Conservation (phyloP, 2,888 invertebrate genomes). For the Nemurella pictetii region DNA sequence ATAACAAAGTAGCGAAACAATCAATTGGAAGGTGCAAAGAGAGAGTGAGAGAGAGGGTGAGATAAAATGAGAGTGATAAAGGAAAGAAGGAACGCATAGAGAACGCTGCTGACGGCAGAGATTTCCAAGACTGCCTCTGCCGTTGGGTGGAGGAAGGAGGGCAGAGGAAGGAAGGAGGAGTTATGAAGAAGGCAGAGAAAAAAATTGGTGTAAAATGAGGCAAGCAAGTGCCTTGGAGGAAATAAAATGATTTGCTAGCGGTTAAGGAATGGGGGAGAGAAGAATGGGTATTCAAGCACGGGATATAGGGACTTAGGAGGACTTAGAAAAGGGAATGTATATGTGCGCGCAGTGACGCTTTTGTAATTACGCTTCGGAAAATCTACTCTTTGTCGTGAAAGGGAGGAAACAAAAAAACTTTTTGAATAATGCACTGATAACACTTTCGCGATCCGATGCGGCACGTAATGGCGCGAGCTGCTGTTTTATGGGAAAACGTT, state of each 20-base stretch:
- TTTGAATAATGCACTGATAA: background rate
- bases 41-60: background rate
- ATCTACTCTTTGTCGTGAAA: background rate
- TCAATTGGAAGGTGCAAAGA: background rate
- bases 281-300: background rate
- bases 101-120: background rate
- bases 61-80: no score
- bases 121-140: background rate
- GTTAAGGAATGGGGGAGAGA: background rate
- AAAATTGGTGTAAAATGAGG: conserved; percentile 30
- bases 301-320: conserved; percentile 2
- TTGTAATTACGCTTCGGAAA: background rate
- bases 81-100: no score
- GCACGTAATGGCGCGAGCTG: background rate
- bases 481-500: background rate
- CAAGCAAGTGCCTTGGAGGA: conserved; percentile 24
- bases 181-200: conserved; percentile 9
- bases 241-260: conserved; percentile 28
- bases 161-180: background rate
- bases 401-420: background rate
- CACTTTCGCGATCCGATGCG: background rate
- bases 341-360: background rate
- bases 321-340: background rate
- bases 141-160: no score
- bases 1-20: conserved; percentile 7